These are phyloP conservation scores for Loxodonta africana DNA, from an alignment of 2,113 vertebrate species.

Conservation along the genomic window DNA sequence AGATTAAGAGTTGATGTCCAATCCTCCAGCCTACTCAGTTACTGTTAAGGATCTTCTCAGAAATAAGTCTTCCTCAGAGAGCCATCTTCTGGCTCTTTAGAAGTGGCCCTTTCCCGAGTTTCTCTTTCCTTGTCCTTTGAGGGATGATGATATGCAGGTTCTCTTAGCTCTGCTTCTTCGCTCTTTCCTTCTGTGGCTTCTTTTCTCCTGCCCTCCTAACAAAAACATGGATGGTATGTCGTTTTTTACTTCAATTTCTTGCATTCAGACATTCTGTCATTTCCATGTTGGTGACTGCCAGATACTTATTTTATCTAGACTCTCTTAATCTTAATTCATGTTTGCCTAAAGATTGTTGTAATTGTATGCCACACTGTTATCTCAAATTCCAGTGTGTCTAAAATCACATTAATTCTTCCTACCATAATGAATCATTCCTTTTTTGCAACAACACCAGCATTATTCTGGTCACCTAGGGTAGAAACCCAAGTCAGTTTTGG, in stretches of 20 bases:
- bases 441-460: background rate
- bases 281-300: background rate
- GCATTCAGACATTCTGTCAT: background rate
- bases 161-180: background rate
- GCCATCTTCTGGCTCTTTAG: background rate
- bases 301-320: background rate
- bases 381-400: background rate
- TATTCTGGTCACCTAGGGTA: background rate
- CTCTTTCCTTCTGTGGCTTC: background rate
- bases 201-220: background rate
- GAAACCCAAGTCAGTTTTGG: background rate
- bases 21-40: background rate
- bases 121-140: background rate
- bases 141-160: background rate
- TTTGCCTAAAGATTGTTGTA: background rate
- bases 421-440: background rate
- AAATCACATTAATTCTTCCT: constrained; percentile 28
- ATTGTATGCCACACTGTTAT: background rate
- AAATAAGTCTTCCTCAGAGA: background rate
- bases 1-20: background rate
- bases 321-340: background rate
- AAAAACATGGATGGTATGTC: background rate
- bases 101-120: background rate
- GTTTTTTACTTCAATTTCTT: constrained; percentile 17
- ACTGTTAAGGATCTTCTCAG: background rate